Conservation (phyloP, 2,113 vertebrate genomes). For the Smithornis capensis region DNA sequence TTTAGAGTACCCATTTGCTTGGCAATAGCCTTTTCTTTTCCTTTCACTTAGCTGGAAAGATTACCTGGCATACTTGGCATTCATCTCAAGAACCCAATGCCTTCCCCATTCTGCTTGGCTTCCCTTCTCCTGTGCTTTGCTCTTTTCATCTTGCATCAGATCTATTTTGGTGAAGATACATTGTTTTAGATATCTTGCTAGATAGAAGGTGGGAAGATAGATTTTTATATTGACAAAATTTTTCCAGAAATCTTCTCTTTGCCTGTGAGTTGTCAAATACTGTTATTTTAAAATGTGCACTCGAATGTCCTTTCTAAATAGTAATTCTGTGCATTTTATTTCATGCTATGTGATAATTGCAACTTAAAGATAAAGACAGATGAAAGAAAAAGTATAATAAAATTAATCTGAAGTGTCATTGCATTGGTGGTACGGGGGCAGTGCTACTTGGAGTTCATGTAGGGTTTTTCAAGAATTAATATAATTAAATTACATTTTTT, state of each 20-base stretch:
- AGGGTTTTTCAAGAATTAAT: neutral
- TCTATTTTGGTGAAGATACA: neutral
- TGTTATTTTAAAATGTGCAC: neutral
- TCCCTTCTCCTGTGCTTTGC: neutral
- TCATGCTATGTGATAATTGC: neutral
- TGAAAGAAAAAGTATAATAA: neutral
- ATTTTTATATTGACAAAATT: neutral
- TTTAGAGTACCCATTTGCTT: neutral
- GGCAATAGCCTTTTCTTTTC: neutral
- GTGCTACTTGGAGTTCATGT: neutral
- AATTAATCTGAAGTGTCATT: neutral
- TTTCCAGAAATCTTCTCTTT: neutral
- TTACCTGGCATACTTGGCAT: slow-evolving; percentile 9
- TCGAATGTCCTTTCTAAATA: neutral
- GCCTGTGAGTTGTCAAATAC: neutral
- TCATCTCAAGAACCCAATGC: neutral
- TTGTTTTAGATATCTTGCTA: neutral
- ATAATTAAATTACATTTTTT: neutral
- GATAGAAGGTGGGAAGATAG: neutral
- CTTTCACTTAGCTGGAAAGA: neutral
- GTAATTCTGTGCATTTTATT: neutral
- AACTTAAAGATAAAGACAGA: neutral
- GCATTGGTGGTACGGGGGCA: neutral
- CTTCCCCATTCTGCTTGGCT: neutral
- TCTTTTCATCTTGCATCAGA: neutral